phyloP scores from a whole-genome alignment of 2,797 vertebrate species.

The Adrianichthys oophorus region DNA sequence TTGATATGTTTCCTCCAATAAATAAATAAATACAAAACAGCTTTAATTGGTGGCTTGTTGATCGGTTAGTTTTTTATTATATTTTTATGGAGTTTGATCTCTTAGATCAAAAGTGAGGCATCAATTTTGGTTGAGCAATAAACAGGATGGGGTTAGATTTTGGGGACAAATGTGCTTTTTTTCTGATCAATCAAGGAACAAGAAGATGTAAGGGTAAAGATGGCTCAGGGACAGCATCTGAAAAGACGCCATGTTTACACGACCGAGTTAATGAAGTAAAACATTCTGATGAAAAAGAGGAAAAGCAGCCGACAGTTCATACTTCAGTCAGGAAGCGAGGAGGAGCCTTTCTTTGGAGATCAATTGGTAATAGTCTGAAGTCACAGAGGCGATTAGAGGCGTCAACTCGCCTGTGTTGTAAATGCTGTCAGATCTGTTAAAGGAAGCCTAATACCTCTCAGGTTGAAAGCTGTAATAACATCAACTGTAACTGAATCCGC shows the following conservation, averaged over 20 bases:
- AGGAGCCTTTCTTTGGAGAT: slow-evolving; percentile 62
- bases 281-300: slow-evolving; percentile 59
- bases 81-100: slow-evolving; percentile 62
- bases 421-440: slow-evolving; percentile 81
- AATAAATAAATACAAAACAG: slow-evolving; percentile 23
- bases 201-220: slow-evolving; percentile 20
- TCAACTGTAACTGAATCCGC: slow-evolving; percentile 77
- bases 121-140: slow-evolving; percentile 25
- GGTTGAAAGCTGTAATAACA: slow-evolving; percentile 82
- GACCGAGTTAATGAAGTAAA: slow-evolving; percentile 32
- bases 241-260: slow-evolving; percentile 38
- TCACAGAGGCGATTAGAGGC: slow-evolving; percentile 76
- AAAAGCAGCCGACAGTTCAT: slow-evolving; percentile 41
- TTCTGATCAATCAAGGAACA: slow-evolving; percentile 27
- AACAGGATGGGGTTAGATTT: slow-evolving; percentile 8
- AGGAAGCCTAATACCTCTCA: slow-evolving; percentile 81
- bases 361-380: slow-evolving; percentile 76
- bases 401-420: slow-evolving; percentile 76
- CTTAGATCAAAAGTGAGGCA: slow-evolving; percentile 35
- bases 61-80: slow-evolving; percentile 60
- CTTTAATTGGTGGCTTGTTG: slow-evolving; percentile 67
- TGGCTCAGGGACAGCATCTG: slow-evolving; percentile 31
- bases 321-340: slow-evolving; percentile 58
- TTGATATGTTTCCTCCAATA: slow-evolving; percentile 69
- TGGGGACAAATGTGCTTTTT: slow-evolving; percentile 44